Conservation (phyloP, 2,888 invertebrate species). For the Tetrapedia diversipes region DNA sequence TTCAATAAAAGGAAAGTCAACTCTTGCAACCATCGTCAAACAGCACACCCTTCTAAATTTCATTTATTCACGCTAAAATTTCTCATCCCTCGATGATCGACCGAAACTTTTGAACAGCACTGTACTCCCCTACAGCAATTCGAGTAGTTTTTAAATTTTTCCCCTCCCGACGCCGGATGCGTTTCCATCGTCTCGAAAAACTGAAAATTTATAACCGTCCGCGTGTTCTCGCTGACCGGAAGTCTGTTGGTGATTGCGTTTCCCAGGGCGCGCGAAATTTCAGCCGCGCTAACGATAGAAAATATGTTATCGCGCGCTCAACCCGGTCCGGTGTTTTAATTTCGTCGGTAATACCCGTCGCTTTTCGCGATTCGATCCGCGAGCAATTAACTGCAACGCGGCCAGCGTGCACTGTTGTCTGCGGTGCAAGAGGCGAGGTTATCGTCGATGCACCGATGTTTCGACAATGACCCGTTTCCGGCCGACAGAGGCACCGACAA, state of each 20-base stretch:
- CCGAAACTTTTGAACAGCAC: too few relatives aligned
- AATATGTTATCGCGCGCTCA: conserved; percentile 28
- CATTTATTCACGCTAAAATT: too few relatives aligned
- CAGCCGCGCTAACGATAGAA: conserved; percentile 21
- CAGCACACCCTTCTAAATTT: too few relatives aligned
- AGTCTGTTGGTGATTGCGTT: conserved; percentile 12
- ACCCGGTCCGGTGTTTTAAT: conserved; percentile 33
- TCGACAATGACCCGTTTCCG: conserved; percentile 30
- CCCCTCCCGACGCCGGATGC: too few relatives aligned
- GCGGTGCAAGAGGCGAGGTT: not conserved
- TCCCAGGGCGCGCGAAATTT: conserved; percentile 12
- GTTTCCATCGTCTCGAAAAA: not conserved
- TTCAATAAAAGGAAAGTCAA: too few relatives aligned
- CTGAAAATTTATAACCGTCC: not conserved
- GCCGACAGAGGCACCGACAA: conserved; percentile 23
- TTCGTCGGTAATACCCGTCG: conserved; percentile 22
- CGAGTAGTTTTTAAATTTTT: too few relatives aligned
- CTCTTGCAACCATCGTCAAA: too few relatives aligned
- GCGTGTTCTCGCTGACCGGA: not conserved
- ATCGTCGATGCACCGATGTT: conserved; percentile 25
- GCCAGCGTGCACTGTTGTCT: not conserved
- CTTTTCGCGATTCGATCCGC: conserved; percentile 21
- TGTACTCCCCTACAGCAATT: too few relatives aligned
- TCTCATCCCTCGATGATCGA: too few relatives aligned
- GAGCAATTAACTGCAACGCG: conserved; percentile 29